A percentile compares a stretch with the other conserved stretches of the same genome.
phyloP scores from a whole-genome alignment of 2,113 vertebrate species.

The Alouatta palliata region DNA sequence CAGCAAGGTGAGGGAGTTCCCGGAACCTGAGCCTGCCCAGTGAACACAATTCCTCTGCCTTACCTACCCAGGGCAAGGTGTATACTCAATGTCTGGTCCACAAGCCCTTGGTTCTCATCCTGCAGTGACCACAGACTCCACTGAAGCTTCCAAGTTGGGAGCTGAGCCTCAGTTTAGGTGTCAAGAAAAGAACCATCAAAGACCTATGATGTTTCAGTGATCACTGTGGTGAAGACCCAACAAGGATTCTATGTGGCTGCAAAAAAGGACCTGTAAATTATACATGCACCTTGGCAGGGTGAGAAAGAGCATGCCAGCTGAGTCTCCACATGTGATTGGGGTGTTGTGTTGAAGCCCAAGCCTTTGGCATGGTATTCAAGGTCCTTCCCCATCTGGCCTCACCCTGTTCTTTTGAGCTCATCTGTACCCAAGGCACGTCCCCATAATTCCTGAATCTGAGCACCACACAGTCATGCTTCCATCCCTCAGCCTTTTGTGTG shows the following conservation, averaged over 20 bases:
- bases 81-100: fast-evolving
- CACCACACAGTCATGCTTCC: background rate
- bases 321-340: background rate
- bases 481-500: background rate
- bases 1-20: background rate
- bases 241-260: background rate
- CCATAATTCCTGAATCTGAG: background rate
- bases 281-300: background rate
- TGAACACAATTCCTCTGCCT: background rate
- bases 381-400: background rate
- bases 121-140: background rate
- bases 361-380: background rate
- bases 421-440: background rate
- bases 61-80: background rate
- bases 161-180: background rate
- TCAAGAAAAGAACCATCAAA: background rate
- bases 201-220: background rate
- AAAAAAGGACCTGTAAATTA: background rate
- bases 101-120: background rate
- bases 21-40: too few species aligned
- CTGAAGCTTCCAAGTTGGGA: background rate
- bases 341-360: background rate
- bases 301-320: background rate
- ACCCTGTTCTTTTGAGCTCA: background rate
- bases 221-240: background rate